A percentile compares a stretch with the other conserved stretches of the same genome.
Evolutionary conservation across 2,797 vertebrate species (phyloP).

Genomic region (Acipenser ruthenus): DNA sequence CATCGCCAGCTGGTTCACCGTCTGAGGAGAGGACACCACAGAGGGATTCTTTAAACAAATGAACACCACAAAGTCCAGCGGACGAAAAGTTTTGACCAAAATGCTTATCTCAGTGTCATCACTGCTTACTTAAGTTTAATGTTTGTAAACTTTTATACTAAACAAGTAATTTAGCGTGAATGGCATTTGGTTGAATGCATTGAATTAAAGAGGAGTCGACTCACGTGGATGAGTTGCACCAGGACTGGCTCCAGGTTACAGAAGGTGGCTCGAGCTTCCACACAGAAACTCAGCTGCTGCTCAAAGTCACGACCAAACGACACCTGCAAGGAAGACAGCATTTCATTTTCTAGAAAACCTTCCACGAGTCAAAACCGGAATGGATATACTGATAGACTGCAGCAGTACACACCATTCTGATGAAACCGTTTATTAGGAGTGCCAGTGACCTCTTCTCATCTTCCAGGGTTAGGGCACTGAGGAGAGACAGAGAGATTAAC

Average conservation of each 20-base stretch:
- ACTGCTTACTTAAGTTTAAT: too few relatives aligned
- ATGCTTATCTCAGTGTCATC: too few relatives aligned
- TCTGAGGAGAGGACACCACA: slow-evolving; percentile 47
- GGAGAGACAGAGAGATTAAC: slow-evolving; percentile 24
- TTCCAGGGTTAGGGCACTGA: slow-evolving; percentile 85
- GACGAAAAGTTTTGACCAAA: too few relatives aligned
- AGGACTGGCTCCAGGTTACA: slow-evolving; percentile 92
- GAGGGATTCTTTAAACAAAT: neutral
- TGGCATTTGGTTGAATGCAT: too few relatives aligned
- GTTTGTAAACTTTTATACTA: too few relatives aligned
- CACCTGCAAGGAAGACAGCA: slow-evolving; percentile 56
- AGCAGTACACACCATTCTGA: slow-evolving; percentile 82
- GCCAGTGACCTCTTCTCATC: slow-evolving; percentile 85
- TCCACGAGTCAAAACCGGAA: neutral
- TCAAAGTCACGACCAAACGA: slow-evolving; percentile 96
- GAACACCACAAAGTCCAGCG: too few relatives aligned
- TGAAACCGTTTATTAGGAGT: slow-evolving; percentile 85
- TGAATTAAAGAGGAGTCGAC: slow-evolving; percentile 26
- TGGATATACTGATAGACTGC: neutral
- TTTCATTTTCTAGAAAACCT: neutral
- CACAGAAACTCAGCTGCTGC: slow-evolving; percentile 94
- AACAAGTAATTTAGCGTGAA: too few relatives aligned
- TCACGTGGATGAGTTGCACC: slow-evolving; percentile 89
- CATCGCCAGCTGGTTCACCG: slow-evolving; percentile 91
- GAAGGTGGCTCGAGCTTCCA: slow-evolving; percentile 89